These are phyloP conservation scores for Asobara japonica DNA, from an alignment of 1,140 invertebrate genomes.

Conservation along the genomic window DNA sequence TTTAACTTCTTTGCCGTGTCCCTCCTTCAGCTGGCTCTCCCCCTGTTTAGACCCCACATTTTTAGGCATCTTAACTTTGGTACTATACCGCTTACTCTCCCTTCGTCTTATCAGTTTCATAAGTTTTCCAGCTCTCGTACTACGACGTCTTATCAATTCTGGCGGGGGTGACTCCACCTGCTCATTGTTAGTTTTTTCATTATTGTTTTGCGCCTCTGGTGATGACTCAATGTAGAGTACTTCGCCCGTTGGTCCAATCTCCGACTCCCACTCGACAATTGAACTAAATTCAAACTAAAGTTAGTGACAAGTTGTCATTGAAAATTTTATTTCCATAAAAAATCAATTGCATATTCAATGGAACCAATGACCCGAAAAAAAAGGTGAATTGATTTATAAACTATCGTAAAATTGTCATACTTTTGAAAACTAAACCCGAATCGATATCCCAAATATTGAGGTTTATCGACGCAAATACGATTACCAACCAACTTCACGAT, in stretches of 20 bases:
- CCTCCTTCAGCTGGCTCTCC: slow-evolving; percentile 39
- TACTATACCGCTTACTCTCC: slow-evolving; percentile 58
- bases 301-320: background rate
- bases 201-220: slow-evolving; percentile 43
- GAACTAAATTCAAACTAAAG: slow-evolving; percentile 59
- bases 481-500: too few relatives aligned
- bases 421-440: too few relatives aligned
- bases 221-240: slow-evolving; percentile 72
- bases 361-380: background rate
- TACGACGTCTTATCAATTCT: slow-evolving; percentile 58
- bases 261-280: slow-evolving; percentile 73
- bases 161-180: slow-evolving; percentile 44
- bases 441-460: too few relatives aligned
- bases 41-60: slow-evolving; percentile 21
- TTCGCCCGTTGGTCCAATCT: slow-evolving; percentile 69
- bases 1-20: slow-evolving; percentile 53
- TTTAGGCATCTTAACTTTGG: slow-evolving; percentile 50
- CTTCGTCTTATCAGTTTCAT: slow-evolving; percentile 60
- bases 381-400: background rate
- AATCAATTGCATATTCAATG: background rate
- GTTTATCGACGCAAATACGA: too few relatives aligned
- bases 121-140: slow-evolving; percentile 60
- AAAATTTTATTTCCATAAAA: background rate
- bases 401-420: too few relatives aligned
- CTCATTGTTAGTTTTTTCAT: slow-evolving; percentile 38